phyloP scores from a whole-genome alignment of 1,140 invertebrate genomes.

The Calosoma granatense region DNA sequence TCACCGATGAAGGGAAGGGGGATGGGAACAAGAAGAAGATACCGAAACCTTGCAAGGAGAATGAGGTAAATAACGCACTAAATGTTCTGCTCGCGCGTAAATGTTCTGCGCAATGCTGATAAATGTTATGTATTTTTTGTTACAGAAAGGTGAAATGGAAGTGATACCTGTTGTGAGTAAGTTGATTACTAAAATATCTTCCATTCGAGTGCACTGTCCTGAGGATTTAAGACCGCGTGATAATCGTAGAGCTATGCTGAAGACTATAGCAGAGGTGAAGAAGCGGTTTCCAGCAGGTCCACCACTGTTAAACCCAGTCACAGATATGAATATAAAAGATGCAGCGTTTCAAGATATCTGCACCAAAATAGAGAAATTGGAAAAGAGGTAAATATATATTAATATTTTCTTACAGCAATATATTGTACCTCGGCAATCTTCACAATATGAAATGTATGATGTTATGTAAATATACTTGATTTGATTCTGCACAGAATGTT shows the following conservation, averaged over 20 bases:
- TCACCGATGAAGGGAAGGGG: conserved; percentile 37
- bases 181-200: conserved; percentile 79
- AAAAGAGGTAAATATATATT: conserved; percentile 67
- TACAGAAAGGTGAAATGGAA: conserved; percentile 69
- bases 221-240: conserved; percentile 79
- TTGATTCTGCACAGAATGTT: conserved; percentile 46
- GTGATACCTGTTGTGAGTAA: conserved; percentile 78
- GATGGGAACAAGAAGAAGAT: conserved; percentile 44
- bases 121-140: conserved; percentile 14
- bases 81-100: too few species aligned
- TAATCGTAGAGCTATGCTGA: conserved; percentile 72
- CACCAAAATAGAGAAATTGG: conserved; percentile 71
- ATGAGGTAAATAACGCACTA: conserved; percentile 45
- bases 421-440: conserved; percentile 13
- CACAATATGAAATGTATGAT: too few species aligned
- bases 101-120: too few species aligned
- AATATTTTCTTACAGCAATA: too few species aligned
- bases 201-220: conserved; percentile 82
- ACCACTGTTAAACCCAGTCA: conserved; percentile 85
- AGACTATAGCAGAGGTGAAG: conserved; percentile 83
- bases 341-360: conserved; percentile 67
- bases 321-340: conserved; percentile 94
- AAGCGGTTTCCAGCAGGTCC: conserved; percentile 78
- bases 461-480: conserved; percentile 9
- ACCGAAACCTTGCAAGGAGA: conserved; percentile 52